Evolutionary conservation across 2,113 vertebrate species (phyloP).

Genomic region (Chlorocebus sabaeus): DNA sequence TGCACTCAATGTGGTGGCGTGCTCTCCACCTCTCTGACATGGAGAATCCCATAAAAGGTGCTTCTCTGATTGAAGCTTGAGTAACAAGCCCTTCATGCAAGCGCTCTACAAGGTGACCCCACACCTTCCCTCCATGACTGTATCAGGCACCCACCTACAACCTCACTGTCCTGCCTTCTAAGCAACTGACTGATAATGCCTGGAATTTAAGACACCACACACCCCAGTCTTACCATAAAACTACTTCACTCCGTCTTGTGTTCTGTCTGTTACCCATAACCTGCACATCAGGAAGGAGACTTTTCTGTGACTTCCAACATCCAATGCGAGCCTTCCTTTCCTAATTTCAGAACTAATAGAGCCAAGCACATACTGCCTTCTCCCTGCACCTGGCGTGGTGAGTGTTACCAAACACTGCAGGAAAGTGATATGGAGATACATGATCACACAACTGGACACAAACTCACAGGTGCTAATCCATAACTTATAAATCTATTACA

Average conservation of each 20-base stretch:
- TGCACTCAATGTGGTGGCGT: accelerated
- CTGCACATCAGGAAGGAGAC: background rate
- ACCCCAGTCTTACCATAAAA: background rate
- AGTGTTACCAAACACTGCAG: background rate
- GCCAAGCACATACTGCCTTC: background rate
- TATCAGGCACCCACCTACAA: background rate
- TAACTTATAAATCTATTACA: background rate
- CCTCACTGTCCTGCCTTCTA: background rate
- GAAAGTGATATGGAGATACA: background rate
- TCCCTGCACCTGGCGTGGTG: accelerated
- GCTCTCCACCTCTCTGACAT: background rate
- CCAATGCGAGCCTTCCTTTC: background rate
- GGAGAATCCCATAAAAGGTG: background rate
- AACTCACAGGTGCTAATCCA: background rate
- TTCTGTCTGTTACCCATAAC: background rate
- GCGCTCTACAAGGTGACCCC: background rate
- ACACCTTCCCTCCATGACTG: background rate
- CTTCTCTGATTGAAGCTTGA: background rate
- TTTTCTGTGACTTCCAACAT: background rate
- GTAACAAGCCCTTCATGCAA: background rate
- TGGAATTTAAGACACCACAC: background rate
- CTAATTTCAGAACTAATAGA: background rate
- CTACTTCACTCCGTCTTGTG: background rate
- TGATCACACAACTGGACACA: background rate
- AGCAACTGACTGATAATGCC: background rate